Base-by-base conservation (phyloP, 2,888 invertebrate species). In the Mactromeris polynyma region DNA sequence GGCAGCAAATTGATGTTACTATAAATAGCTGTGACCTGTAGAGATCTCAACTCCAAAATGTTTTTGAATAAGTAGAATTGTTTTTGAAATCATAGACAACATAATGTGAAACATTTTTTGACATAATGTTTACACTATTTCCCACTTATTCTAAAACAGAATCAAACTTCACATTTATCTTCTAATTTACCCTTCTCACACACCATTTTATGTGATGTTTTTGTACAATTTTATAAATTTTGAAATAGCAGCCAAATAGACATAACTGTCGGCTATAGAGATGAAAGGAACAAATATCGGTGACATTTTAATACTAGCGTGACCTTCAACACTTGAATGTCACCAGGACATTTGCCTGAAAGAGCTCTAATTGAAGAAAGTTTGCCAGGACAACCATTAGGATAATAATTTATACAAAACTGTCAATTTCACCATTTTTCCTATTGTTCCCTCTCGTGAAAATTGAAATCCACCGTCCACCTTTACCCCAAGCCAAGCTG, bases 271-370 rank as follows among this genome's bases (percentile, higher is more conserved):
- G 36, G 36, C 36, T 36, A 73, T 17, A 36, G 4, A 73, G 36
- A 73, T 73, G 73, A 73, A 17, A 73, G 36, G 26, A 33, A 36
- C 4, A 73, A 73, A 73, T 33, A 73, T 73, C 33, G 36, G 73
- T 73, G 73, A 73, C 73, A 73, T 73, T 73, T 73, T 73, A 73
- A 73, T 73, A 73, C 73, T 36, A 19, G 73, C 33, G 19, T 73
- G 73, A 73, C 73, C 73, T 73, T 73, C 73, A 73, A 73, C 73
- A 73, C 36, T 73, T 73, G 31, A 73, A 73, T 73, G 73, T 73
- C 73, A 73, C 73, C 73, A 73, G 73, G 73, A 73, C 73, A 73
- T 73, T 73, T 73, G 73, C 36, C n/a, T 33, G 11, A 33, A 73
- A 73, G 17, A 36, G 31, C 73, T 73, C 33, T 73, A 73, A 73